Base-by-base conservation (phyloP, 2,113 vertebrate species). In the Notarius quadriscutis region DNA sequence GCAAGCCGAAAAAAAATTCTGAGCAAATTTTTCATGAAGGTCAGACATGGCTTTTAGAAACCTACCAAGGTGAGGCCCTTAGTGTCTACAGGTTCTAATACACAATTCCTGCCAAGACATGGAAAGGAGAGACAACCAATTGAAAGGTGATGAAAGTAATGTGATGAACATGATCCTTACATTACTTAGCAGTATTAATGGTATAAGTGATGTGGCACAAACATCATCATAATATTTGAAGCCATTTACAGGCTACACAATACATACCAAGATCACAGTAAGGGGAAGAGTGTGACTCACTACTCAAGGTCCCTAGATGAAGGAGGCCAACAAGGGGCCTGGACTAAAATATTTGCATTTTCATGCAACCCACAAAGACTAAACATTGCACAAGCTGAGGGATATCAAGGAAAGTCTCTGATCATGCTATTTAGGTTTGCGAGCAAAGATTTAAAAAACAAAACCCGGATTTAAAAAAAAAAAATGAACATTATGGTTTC, bases 51-150 rank as follows among this genome's bases (percentile, higher is more conserved):
- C 30, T 41, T 48, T 48, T 30, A 15, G 27, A 69, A 27, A 72
- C 22, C 11, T 25, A 55, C 25, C 41, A 65, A 51, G 20, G 12
- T n/a, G 6, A 51, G 34, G 60, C 22, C 60, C 60, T 50, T 63
- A 60, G 1, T 58, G 17, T 63, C 78, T 18, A 27, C 10, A 57
- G 65, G 57, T 72, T 90, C 65, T 65, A 75, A 71, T 53, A 65
- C 34, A 48, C 34, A 62, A 62, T 62, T 22, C 60, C 60, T 22
- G 18, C 62, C 11, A 65, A 65, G 25, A n/a, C 8, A 65, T n/a
- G 9, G 25, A 65, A 65, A 63, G 55, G 22, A 57, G 18, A 74
- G 30, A 17, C 62, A 51, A 55, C 17, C 17, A 60, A 17, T 27
- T 75, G 55, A 34, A 30, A 72, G 30, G 11, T n/a, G 60, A 80